Evolutionary conservation across 1,140 invertebrate genomes (phyloP).

Genomic region (Apis mellifera): DNA sequence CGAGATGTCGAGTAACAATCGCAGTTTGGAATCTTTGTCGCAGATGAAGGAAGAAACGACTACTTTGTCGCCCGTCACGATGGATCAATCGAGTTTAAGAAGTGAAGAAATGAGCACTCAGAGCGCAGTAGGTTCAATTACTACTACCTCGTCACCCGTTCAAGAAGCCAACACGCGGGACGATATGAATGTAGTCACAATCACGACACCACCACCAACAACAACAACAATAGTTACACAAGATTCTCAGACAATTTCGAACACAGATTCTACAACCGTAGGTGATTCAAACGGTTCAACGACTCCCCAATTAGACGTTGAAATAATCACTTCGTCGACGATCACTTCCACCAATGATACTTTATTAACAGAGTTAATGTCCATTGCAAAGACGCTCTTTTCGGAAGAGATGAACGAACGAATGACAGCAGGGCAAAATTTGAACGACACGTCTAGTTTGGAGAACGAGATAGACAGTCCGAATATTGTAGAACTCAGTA

Average conservation of each 20-base stretch:
- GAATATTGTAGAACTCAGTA: not conserved
- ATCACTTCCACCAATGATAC: constrained; percentile 47
- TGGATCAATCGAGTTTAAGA: not conserved
- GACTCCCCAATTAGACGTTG: not conserved
- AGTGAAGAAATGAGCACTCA: not conserved
- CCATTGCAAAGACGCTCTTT: constrained; percentile 65
- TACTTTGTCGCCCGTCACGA: not conserved
- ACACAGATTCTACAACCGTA: constrained; percentile 2
- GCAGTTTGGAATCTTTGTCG: not conserved
- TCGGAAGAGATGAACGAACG: constrained; percentile 64
- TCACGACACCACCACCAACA: constrained; percentile 23
- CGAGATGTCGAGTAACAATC: constrained; percentile 21
- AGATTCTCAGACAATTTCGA: constrained; percentile 23
- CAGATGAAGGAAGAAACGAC: constrained; percentile 14
- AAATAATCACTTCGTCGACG: constrained; percentile 17
- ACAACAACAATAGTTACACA: constrained; percentile 18
- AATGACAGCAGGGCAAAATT: not conserved
- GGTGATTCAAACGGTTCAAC: constrained; percentile 1
- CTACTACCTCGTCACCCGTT: not conserved
- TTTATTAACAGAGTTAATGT: constrained; percentile 69
- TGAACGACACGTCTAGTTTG: constrained; percentile 1
- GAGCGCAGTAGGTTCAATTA: constrained; percentile 29
- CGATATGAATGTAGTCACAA: constrained; percentile 3
- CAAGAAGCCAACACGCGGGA: not conserved
- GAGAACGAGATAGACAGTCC: constrained; percentile 15